These are phyloP conservation scores for Dioctria rufipes DNA, from an alignment of 2,888 invertebrate genomes.

Conservation along the genomic window DNA sequence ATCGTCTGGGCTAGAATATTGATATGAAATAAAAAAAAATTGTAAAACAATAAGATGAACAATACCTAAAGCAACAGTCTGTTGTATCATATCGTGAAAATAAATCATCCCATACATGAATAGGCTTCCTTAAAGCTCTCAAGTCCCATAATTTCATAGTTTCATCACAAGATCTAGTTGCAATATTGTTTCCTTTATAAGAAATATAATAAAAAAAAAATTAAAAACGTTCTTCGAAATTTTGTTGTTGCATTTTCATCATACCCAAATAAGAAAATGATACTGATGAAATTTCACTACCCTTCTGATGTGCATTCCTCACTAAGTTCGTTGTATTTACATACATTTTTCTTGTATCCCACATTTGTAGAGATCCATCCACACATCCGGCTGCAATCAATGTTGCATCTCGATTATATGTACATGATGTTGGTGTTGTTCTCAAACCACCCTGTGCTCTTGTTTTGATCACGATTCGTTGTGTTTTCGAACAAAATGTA, in stretches of 20 bases:
- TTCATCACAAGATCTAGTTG: conserved; percentile 91
- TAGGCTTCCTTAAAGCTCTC: conserved; percentile 83
- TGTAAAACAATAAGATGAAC: background rate
- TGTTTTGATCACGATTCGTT: conserved; percentile 89
- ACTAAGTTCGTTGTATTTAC: conserved; percentile 88
- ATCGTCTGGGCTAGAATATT: conserved; percentile 86
- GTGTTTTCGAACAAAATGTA: conserved; percentile 83
- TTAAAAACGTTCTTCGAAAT: background rate
- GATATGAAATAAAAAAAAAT: background rate
- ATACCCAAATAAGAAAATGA: conserved; percentile 89
- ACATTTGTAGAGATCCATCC: conserved; percentile 97
- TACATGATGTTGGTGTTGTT: conserved; percentile 87
- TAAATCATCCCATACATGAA: conserved; percentile 79
- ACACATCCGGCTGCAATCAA: conserved; percentile 92
- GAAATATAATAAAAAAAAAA: background rate
- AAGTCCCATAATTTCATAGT: conserved; percentile 97
- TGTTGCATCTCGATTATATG: conserved; percentile 88
- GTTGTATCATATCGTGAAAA: conserved; percentile 90
- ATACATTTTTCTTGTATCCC: conserved; percentile 94
- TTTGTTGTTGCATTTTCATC: conserved; percentile 37
- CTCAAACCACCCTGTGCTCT: conserved; percentile 88
- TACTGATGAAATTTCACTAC: conserved; percentile 86
- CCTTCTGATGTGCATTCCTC: conserved; percentile 85
- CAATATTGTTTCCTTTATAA: conserved; percentile 71
- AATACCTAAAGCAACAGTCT: conserved; percentile 74